Evolutionary conservation across 53 echinoderm and acorn worm species (phyloP).

Genomic region (Echinarachnius parma): DNA sequence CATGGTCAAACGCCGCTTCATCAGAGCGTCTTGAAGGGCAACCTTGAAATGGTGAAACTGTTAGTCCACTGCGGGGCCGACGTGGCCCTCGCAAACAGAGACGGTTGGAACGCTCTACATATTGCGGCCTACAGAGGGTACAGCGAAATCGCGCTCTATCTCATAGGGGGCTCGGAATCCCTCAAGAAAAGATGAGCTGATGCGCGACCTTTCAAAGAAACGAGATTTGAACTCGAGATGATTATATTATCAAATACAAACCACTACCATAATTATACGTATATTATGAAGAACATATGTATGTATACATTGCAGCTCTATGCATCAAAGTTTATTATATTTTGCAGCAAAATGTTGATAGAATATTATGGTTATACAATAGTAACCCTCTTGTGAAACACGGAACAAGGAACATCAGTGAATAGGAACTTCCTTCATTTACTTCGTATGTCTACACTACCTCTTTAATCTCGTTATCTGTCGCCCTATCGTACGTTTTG

Average conservation of each 20-base stretch:
- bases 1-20: conserved; percentile 82
- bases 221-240: too few relatives aligned
- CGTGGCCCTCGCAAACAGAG: conserved; percentile 69
- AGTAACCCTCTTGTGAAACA: too few relatives aligned
- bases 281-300: too few relatives aligned
- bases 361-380: too few relatives aligned
- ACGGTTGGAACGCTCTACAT: conserved; percentile 86
- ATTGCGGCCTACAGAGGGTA: conserved; percentile 80
- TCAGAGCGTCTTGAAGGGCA: conserved; percentile 71
- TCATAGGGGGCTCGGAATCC: conserved; percentile 39
- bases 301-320: conserved; percentile 42
- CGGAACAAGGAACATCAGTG: too few relatives aligned
- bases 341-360: conserved; percentile 38
- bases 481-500: too few relatives aligned
- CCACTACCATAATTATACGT: too few relatives aligned
- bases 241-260: too few relatives aligned
- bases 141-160: conserved; percentile 73
- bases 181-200: conserved; percentile 37
- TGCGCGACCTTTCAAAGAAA: too few relatives aligned
- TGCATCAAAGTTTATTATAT: conserved; percentile 40
- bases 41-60: conserved; percentile 78
- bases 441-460: too few relatives aligned
- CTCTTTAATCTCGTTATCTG: too few relatives aligned
- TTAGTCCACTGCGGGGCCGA: conserved; percentile 80
- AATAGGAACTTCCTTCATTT: too few relatives aligned